Base-by-base conservation (phyloP, 2,888 invertebrate species). In the Acleris holmiana region DNA sequence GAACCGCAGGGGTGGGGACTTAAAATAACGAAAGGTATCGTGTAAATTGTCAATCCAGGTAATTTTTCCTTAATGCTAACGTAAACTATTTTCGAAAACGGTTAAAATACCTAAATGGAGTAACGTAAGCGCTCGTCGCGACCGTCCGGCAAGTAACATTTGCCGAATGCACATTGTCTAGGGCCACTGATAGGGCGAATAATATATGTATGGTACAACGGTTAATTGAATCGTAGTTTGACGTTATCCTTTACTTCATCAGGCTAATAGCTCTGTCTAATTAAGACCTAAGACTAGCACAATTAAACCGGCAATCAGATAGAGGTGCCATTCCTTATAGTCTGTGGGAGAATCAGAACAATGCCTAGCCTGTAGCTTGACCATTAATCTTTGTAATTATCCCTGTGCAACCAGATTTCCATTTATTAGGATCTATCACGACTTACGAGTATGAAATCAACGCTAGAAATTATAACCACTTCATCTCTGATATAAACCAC, bases 301-400 rank as follows among this genome's bases (percentile, higher is more conserved):
- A 46, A 29, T 57, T 35, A 19, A 46, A 15, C 17, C 18, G 7
- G 29, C 15, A 17, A 25, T 62, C 46, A 44, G 50, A 50, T 35
- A 50, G 18, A n/a, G 21, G 25, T 44, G 25, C 13, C 18, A 23
- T 50, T 46, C 46, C 46, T 57, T 51, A n/a, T 40, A 46, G n/a
- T 10, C 49, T 25, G 46, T 58, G 63, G 47, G 57, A 63, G 46
- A 17, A 46, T 63, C 0, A 3, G 51, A 58, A 63, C 63, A 63
- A 63, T 53, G 63, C 29, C 29, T 29, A 29, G 29, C 35, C 23
- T 40, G 35, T 29, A 29, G 15, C 35, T 40, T 60, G 59, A 63
- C 47, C 46, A 63, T 58, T 53, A 40, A 58, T 63, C 23, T 19
- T 10, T 13, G 41, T 47, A 53, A 63, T 63, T 53, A 41, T 58